phyloP scores from a whole-genome alignment of 2,113 vertebrate species.

The Vimba vimba region DNA sequence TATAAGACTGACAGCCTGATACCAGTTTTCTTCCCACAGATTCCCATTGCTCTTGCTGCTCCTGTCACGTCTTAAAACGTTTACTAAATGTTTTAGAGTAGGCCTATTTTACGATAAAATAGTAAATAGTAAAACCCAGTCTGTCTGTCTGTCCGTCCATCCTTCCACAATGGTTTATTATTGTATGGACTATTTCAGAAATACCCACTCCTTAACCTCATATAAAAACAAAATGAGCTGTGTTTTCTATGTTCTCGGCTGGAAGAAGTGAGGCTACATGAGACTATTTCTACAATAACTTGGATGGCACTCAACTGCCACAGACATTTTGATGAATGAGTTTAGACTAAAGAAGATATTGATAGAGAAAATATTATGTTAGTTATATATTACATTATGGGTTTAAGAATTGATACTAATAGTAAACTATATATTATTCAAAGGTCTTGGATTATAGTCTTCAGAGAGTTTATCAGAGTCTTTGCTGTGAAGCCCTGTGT shows the following conservation, averaged over 20 bases:
- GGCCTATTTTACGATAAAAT: too few species aligned
- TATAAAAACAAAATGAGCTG: background rate
- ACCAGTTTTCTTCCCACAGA: too few species aligned
- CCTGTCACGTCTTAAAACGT: too few species aligned
- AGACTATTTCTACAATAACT: conserved; percentile 31
- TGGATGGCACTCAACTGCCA: conserved; percentile 21
- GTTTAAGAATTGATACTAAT: background rate
- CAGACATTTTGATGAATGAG: conserved; percentile 32
- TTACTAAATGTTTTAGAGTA: too few species aligned
- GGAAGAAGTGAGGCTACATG: background rate
- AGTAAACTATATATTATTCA: background rate
- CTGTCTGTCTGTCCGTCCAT: background rate
- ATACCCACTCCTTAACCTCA: background rate
- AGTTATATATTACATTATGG: background rate
- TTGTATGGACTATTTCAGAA: background rate
- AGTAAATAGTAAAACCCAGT: too few species aligned
- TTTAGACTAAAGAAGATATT: background rate
- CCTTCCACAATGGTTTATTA: background rate
- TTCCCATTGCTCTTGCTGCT: too few species aligned
- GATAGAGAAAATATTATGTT: background rate
- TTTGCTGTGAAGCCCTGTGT: background rate
- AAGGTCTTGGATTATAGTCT: background rate
- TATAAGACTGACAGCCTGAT: too few species aligned
- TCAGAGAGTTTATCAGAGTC: background rate
- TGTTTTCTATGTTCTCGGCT: background rate